Percentiles rank a stretch among this genome's conserved stretches.
These are phyloP conservation scores for Ennomos quercinarius DNA, from an alignment of 2,888 invertebrate species.

Conservation along the genomic window DNA sequence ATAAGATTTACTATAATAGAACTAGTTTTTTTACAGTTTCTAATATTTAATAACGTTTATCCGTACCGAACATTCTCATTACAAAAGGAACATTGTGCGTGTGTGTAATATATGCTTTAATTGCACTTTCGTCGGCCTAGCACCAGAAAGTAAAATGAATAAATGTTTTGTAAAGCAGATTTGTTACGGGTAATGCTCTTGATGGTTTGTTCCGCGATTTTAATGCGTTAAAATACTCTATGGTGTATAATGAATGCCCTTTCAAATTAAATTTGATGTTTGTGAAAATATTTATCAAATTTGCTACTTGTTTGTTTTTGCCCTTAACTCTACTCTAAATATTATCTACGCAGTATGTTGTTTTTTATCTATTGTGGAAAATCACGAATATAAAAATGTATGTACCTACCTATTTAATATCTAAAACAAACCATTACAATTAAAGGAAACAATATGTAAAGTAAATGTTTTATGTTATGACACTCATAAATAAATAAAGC, in stretches of 20 bases:
- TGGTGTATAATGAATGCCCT: background rate
- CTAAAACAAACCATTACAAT: too few species aligned
- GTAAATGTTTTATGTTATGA: too few species aligned
- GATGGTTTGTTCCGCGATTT: background rate
- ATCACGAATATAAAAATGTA: too few species aligned
- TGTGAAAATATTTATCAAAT: too few species aligned
- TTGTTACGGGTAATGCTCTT: constrained; percentile 11
- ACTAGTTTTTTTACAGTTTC: background rate
- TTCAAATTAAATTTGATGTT: background rate
- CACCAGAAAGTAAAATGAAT: constrained; percentile 30
- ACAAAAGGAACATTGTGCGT: constrained; percentile 6
- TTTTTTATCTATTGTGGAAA: too few species aligned
- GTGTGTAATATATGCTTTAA: constrained; percentile 25
- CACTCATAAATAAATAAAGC: too few species aligned
- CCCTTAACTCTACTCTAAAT: too few species aligned
- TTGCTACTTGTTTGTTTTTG: too few species aligned
- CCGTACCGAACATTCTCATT: background rate
- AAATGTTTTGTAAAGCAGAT: constrained; percentile 15
- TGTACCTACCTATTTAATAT: too few species aligned
- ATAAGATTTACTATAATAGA: too few species aligned
- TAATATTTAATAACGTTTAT: background rate
- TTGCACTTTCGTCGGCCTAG: constrained; percentile 46
- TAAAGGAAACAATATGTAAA: too few species aligned
- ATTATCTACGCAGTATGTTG: too few species aligned
- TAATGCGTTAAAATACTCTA: background rate